Percentiles rank a stretch among this genome's conserved stretches.
These are phyloP conservation scores for Petrophora chlorosata DNA, from an alignment of 2,888 invertebrate species.

Conservation along the genomic window DNA sequence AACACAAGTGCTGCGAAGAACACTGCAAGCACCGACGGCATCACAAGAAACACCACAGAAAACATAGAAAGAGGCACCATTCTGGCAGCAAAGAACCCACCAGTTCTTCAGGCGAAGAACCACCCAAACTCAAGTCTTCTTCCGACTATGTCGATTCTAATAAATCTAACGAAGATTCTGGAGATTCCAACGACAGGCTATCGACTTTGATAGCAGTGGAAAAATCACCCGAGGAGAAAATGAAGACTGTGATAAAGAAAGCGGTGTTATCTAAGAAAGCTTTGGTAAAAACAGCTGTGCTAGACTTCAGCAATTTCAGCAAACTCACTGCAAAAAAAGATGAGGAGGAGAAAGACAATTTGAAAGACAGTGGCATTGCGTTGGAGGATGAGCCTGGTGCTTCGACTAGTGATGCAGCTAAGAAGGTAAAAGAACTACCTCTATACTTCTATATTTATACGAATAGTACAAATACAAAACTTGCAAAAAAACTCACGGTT, in stretches of 20 bases:
- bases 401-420: conserved; percentile 56
- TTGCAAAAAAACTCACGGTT: no score
- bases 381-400: conserved; percentile 62
- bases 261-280: conserved; percentile 68
- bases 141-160: conserved; percentile 72
- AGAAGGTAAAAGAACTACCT: conserved; percentile 63
- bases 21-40: conserved; percentile 88
- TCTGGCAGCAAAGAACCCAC: conserved; percentile 76
- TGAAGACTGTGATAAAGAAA: conserved; percentile 76
- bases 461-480: no score
- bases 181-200: conserved; percentile 65
- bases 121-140: conserved; percentile 65
- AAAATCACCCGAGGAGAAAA: conserved; percentile 69
- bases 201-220: conserved; percentile 69
- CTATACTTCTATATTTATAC: no score
- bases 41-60: conserved; percentile 91
- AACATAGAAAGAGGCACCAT: conserved; percentile 90
- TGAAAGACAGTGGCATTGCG: conserved; percentile 74
- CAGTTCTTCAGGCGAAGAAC: conserved; percentile 80
- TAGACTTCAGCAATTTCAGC: conserved; percentile 69
- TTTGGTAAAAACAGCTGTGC: conserved; percentile 67
- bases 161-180: conserved; percentile 76
- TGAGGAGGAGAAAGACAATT: conserved; percentile 61
- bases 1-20: conserved; percentile 88
- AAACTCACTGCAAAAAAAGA: conserved; percentile 60